A percentile compares a stretch with the other conserved stretches of the same genome.
phyloP scores from a whole-genome alignment of 2,113 vertebrate genomes.

The Spea multiplicata region DNA sequence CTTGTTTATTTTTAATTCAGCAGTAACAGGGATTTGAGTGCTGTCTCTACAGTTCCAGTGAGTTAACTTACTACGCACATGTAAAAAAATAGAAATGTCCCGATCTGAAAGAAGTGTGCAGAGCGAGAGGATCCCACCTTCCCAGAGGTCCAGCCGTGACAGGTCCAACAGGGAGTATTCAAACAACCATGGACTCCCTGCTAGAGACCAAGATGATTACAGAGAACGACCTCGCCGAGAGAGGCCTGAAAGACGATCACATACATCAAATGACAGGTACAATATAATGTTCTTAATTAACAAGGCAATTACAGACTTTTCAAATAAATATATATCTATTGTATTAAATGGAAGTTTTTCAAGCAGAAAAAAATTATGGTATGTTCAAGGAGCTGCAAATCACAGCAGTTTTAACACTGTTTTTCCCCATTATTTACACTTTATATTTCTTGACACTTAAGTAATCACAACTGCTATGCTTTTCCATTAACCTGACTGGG shows the following conservation, averaged over 20 bases:
- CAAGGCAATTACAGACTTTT: no score
- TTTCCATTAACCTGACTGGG: no score
- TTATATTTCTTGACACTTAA: no score
- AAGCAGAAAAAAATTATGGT: no score
- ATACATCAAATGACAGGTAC: constrained; percentile 38
- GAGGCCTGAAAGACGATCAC: constrained; percentile 47
- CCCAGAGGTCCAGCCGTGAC: constrained; percentile 39
- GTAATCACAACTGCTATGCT: no score
- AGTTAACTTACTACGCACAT: neutral
- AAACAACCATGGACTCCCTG: neutral
- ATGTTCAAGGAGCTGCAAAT: no score
- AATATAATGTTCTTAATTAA: neutral
- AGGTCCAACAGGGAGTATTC: constrained; percentile 30
- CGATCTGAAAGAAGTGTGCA: constrained; percentile 14
- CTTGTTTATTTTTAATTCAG: constrained; percentile 16
- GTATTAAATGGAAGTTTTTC: no score
- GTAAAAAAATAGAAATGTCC: constrained; percentile 17
- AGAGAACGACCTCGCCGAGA: constrained; percentile 30
- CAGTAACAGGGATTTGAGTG: constrained; percentile 18
- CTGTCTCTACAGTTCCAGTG: neutral
- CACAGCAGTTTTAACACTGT: no score
- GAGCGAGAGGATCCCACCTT: constrained; percentile 54
- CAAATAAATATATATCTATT: no score
- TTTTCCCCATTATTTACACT: no score
- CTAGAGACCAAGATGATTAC: constrained; percentile 32